phyloP scores from a whole-genome alignment of 2,113 vertebrate genomes.

The Forbesichthys agassizii region DNA sequence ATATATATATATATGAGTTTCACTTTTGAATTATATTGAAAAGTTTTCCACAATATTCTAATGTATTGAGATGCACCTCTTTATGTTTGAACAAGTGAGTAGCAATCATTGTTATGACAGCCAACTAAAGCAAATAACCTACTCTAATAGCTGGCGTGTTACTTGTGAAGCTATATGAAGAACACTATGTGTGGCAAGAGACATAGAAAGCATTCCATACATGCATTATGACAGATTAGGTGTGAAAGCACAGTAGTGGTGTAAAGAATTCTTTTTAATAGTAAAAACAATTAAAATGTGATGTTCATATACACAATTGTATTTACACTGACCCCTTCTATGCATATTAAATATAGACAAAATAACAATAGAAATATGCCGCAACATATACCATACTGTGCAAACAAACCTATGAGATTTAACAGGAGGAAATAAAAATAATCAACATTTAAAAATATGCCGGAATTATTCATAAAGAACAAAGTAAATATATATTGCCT shows the following conservation, averaged over 20 bases:
- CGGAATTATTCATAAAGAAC: slow-evolving; percentile 6
- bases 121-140: slow-evolving; percentile 13
- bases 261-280: not conserved
- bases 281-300: not conserved
- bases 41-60: too few relatives aligned
- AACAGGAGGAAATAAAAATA: slow-evolving; percentile 11
- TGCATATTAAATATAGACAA: slow-evolving; percentile 58
- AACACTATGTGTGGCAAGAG: too few relatives aligned
- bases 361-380: slow-evolving; percentile 73
- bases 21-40: too few relatives aligned
- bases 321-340: slow-evolving; percentile 75
- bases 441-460: slow-evolving; percentile 13
- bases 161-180: too few relatives aligned
- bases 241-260: not conserved
- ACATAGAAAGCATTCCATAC: not conserved
- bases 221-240: not conserved
- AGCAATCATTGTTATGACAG: slow-evolving; percentile 1
- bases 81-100: slow-evolving; percentile 19
- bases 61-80: too few relatives aligned
- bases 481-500: slow-evolving; percentile 12
- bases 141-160: not conserved
- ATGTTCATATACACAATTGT: slow-evolving; percentile 67
- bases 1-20: too few relatives aligned
- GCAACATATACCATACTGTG: slow-evolving; percentile 42
- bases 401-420: slow-evolving; percentile 29